Evolutionary conservation across 2,888 invertebrate genomes (phyloP).

Genomic region (Platynereis dumerilii): DNA sequence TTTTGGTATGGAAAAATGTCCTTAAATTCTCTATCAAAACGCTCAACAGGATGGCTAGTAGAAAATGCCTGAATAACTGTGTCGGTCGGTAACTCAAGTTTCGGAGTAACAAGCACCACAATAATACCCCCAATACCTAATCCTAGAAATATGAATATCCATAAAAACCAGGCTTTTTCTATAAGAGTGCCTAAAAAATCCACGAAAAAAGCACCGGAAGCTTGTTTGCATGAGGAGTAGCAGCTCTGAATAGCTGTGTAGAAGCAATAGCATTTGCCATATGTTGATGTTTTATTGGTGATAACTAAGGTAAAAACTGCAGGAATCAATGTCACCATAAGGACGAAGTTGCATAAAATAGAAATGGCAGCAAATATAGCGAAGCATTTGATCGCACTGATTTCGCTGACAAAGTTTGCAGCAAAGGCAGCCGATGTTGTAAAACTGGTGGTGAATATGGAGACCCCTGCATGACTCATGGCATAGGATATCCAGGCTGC

Average conservation of each 20-base stretch:
- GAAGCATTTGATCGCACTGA: constrained; percentile 3
- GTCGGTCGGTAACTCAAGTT: constrained; percentile 68
- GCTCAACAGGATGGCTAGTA: constrained; percentile 83
- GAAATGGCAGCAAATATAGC: constrained; percentile 1
- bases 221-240: too few relatives aligned
- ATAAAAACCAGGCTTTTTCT: constrained; percentile 60
- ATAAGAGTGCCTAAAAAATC: constrained; percentile 47
- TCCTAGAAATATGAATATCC: constrained; percentile 47
- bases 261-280: too few relatives aligned
- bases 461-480: constrained; percentile 4
- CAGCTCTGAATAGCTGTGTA: too few relatives aligned
- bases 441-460: constrained; percentile 5
- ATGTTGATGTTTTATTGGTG: too few relatives aligned
- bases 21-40: constrained; percentile 76
- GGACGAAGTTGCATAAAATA: background rate
- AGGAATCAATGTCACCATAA: constrained; percentile 6
- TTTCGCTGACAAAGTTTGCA: constrained; percentile 6
- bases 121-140: constrained; percentile 17
- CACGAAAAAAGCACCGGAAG: background rate
- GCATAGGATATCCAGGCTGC: background rate
- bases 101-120: constrained; percentile 23
- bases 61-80: constrained; percentile 65
- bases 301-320: background rate
- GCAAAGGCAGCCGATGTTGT: constrained; percentile 3
- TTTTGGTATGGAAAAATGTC: constrained; percentile 68